These are phyloP conservation scores for Ibycter americanus DNA, from an alignment of 2,797 vertebrate genomes.

Conservation along the genomic window DNA sequence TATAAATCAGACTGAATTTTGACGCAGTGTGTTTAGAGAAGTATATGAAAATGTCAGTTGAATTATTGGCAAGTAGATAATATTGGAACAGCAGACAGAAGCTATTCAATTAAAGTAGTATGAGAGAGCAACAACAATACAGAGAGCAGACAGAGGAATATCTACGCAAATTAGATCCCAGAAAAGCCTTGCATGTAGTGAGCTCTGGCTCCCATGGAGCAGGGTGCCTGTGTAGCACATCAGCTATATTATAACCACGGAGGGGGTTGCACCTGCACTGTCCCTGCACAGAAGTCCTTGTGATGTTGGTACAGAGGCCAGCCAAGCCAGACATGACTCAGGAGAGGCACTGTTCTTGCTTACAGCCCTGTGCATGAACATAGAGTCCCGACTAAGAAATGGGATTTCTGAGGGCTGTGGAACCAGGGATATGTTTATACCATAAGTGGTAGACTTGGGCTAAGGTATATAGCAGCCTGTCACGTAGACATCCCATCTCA, in stretches of 20 bases:
- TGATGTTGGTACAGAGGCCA: background rate
- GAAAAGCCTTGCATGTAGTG: background rate
- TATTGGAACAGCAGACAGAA: background rate
- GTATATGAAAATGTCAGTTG: background rate
- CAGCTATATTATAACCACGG: too few relatives aligned
- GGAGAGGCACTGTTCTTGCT: background rate
- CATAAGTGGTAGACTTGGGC: background rate
- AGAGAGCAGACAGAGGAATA: background rate
- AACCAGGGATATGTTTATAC: background rate
- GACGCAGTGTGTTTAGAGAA: background rate
- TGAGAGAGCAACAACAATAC: background rate
- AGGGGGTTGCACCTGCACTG: too few relatives aligned
- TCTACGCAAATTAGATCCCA: background rate
- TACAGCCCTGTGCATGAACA: background rate
- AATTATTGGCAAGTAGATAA: background rate
- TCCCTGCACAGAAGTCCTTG: background rate
- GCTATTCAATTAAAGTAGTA: background rate
- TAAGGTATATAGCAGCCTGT: background rate
- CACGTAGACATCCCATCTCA: background rate
- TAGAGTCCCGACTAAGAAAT: background rate
- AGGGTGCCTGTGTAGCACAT: background rate
- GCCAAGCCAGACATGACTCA: fast-evolving
- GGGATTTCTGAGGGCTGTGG: background rate
- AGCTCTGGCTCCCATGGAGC: background rate
- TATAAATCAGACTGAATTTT: background rate